Conservation (phyloP, 92 coral and sea anemone genomes). For the Bergia puertoricense region DNA sequence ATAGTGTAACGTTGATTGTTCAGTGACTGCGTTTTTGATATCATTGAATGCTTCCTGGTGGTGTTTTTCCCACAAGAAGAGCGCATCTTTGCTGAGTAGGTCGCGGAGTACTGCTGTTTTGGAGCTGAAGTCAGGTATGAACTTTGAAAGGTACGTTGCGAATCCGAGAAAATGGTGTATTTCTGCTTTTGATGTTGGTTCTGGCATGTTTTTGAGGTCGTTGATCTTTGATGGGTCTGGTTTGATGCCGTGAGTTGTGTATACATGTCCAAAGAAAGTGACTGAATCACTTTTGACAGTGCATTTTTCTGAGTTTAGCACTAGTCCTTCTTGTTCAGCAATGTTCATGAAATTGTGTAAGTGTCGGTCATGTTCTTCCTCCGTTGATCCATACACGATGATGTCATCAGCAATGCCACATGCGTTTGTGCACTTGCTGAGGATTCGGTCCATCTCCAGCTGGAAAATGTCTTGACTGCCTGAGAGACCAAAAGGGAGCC, state of each 20-base stretch:
- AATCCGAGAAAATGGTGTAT: slow-evolving; percentile 34
- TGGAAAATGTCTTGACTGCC: not conserved
- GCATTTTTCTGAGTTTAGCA: not conserved
- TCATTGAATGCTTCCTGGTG: not conserved
- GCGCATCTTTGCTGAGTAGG: slow-evolving; percentile 11
- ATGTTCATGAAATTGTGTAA: not conserved
- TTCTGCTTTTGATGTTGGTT: slow-evolving; percentile 2
- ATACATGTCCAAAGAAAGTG: not conserved
- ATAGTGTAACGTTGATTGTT: not conserved
- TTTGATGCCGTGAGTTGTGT: not conserved
- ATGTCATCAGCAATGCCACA: not conserved
- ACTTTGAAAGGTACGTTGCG: slow-evolving; percentile 35
- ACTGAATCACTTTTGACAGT: not conserved
- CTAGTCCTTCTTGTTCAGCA: not conserved
- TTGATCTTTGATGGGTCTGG: not conserved
- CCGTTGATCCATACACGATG: not conserved
- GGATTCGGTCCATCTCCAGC: not conserved
- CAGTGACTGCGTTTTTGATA: not conserved
- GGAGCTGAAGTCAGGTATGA: slow-evolving; percentile 28
- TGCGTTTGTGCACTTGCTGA: not conserved
- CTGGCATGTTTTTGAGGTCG: not conserved
- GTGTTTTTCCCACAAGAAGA: not conserved
- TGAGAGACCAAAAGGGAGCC: not conserved
- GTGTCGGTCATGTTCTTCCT: not conserved
- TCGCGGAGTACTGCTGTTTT: slow-evolving; percentile 17